Evolutionary conservation across 2,797 vertebrate species (phyloP).

Genomic region (Acrossocheilus wenchowensis): DNA sequence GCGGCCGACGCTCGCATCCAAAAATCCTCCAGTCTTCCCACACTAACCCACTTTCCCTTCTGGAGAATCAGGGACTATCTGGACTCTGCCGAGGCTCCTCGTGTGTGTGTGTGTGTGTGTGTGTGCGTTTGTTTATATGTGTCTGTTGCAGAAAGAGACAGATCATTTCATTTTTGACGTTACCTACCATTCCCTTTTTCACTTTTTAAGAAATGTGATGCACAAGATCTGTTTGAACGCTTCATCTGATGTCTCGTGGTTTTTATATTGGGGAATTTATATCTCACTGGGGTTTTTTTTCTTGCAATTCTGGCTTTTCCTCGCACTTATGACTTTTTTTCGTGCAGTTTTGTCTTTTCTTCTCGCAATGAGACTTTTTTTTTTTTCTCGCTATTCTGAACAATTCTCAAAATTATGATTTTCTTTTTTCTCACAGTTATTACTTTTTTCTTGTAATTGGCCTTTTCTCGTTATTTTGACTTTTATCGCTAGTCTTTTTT

Average conservation of each 20-base stretch:
- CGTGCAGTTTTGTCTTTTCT: not conserved
- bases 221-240: not conserved
- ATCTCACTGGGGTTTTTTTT: not conserved
- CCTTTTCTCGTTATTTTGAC: not conserved
- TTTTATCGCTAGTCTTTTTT: not conserved
- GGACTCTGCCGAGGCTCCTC: not conserved
- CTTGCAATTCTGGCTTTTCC: not conserved
- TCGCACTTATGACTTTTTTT: not conserved
- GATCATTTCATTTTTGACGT: not conserved
- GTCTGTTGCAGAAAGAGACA: not conserved
- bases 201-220: not conserved
- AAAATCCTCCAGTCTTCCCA: not conserved
- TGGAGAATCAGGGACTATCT: not conserved
- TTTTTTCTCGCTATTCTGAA: not conserved
- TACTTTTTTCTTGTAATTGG: not conserved
- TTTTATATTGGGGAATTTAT: not conserved
- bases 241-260: not conserved
- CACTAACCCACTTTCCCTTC: constrained; percentile 21
- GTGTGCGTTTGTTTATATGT: not conserved
- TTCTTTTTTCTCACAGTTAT: no score
- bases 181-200: not conserved
- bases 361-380: not conserved
- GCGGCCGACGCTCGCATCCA: not conserved
- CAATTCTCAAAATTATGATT: no score
- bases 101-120: no score